phyloP scores from a whole-genome alignment of 1,140 invertebrate species.

The Formica selysi region DNA sequence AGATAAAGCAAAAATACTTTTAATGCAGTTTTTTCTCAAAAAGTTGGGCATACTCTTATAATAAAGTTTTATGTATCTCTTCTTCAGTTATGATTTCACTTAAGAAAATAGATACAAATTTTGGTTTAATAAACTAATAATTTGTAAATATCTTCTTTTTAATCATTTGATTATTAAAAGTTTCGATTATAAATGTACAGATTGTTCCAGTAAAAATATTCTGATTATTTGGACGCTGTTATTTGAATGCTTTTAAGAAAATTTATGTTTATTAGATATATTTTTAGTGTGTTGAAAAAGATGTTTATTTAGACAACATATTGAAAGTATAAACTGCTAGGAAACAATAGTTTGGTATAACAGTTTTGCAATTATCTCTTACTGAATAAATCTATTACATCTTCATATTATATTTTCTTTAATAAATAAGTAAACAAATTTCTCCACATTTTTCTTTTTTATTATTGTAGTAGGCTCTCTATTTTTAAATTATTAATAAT shows the following conservation, averaged over 20 bases:
- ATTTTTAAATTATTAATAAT: not conserved
- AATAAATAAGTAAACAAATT: not conserved
- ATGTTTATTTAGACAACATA: not conserved
- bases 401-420: not conserved
- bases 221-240: constrained; percentile 29
- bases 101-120: constrained; percentile 10
- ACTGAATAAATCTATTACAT: not conserved
- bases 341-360: not conserved
- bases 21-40: constrained; percentile 4
- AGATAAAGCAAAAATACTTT: constrained; percentile 5
- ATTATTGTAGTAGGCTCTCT: not conserved
- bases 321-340: not conserved
- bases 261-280: not conserved
- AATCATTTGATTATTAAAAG: constrained; percentile 2
- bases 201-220: not conserved
- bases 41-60: not conserved
- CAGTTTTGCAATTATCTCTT: not conserved
- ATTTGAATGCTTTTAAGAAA: constrained; percentile 1
- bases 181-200: constrained; percentile 12
- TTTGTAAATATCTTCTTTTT: not conserved
- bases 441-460: not conserved
- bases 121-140: constrained; percentile 25
- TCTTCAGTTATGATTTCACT: not conserved
- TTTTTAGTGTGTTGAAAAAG: not conserved
- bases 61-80: constrained; percentile 1